Evolutionary conservation across 1,140 invertebrate genomes (phyloP), one percentile per base, ranked within the genome.

Genomic region (Heterodera schachtii): DNA sequence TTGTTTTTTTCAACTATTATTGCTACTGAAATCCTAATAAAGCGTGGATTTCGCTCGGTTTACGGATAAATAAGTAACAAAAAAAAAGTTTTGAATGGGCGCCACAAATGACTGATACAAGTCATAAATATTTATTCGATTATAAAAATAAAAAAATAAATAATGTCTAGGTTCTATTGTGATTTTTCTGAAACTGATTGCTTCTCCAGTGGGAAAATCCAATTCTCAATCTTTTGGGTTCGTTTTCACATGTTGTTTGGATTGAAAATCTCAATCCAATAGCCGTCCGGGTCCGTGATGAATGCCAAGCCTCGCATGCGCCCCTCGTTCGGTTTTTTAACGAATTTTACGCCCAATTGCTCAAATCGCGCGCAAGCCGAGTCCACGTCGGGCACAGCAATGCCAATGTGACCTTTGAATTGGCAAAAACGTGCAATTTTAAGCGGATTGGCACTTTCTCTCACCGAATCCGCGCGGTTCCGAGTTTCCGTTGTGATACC

Each of bases 211-310:
- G 31, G 31, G 31, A 31, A 31, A 31, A 31, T 52, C 49, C 6
- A 8, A 52, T 52, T 8, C 49, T 52, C 6, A 52, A 52, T 52
- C 6, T 52, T 52, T 52, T 11, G 6, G 6, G 6, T 8, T 52
- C 19, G 71, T 19, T 5, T 19, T 41, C 78, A 78, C 43, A 89
- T 85, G n/a, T 90, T 89, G 2, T 84, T 82, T 49, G 90, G 86
- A 79, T 93, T 95, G 79, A 97, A 93, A 81, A 97, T 96, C 91
- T 97, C 96, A 87, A 97, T 96, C 95, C 95, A 96, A 90, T 97
- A 97, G 66, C 95, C 95, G 91, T 97, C 96, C 0, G 96, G 96
- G 91, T 97, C 96, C 87, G 95, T 94, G 78, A 97, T 95, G 89
- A 97, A 97, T 4, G 95, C 96, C 73, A 97, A 79, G 46, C 87